These are phyloP conservation scores for Hirundo rustica DNA, from an alignment of 2,797 vertebrate species.

Conservation along the genomic window DNA sequence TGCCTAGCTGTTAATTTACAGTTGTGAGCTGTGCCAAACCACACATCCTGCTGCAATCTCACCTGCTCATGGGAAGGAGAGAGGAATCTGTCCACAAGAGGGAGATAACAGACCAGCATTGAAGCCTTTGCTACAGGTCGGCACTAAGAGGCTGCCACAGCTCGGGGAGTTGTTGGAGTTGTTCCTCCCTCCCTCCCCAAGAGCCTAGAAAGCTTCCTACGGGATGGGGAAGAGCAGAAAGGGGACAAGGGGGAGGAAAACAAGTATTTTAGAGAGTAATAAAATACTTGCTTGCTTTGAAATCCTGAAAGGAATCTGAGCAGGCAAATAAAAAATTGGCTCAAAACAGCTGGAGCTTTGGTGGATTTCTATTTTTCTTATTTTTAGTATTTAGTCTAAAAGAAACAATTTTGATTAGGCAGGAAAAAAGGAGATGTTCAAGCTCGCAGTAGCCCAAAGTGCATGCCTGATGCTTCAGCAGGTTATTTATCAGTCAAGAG, in stretches of 20 bases:
- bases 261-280: background rate
- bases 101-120: background rate
- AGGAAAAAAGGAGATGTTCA: background rate
- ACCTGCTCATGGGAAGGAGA: accelerated
- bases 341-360: background rate
- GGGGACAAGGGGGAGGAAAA: background rate
- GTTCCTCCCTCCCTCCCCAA: accelerated
- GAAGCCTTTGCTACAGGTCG: accelerated
- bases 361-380: background rate
- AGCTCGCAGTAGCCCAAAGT: background rate
- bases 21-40: background rate
- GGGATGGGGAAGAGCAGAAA: background rate
- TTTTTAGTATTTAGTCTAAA: background rate
- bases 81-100: slow-evolving; percentile 13
- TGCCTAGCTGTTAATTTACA: background rate
- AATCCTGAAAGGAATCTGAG: background rate
- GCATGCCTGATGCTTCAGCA: background rate
- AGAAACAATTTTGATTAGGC: background rate
- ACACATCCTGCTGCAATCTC: background rate
- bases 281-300: background rate
- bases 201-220: background rate
- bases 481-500: background rate
- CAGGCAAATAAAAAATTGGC: background rate
- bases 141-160: accelerated
- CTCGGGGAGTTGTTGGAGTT: accelerated